Base-by-base conservation (phyloP, 2,113 vertebrate genomes). In the Eretmochelys imbricata region DNA sequence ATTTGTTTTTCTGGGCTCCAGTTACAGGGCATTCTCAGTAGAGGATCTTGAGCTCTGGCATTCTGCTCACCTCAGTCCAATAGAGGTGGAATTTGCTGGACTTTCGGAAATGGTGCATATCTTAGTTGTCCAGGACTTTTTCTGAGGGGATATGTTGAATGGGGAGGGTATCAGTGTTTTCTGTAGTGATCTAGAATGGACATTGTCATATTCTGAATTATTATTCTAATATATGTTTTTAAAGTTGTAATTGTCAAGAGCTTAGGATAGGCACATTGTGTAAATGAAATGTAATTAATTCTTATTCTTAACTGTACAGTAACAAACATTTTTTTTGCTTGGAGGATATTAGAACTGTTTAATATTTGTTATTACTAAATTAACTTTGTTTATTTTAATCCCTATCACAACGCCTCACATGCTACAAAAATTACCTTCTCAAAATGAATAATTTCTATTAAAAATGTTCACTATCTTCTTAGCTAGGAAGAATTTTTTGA, bases 311-410 rank as follows among this genome's bases (percentile, higher is more conserved):
- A 85, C 85, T 89, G 14, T 17, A 57, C 16, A 87, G 5, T 48
- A 54, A 75, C 1, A 76, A 27, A 48, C 20, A 79, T 16, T 48
- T 87, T 62, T 62, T 72, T 49, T 79, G 1, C 5, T 90, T 93
- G n/a, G 2, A 6, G 8, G 24, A 2, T 87, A 31, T 50, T 65
- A 84, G 3, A 93, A 7, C 12, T 80, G 86, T 65, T 72, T 19
- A 62, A 69, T 38, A 89, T 79, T 80, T 35, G 54, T 69, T 55
- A 1, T 62, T 93, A 55, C 62, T 92, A 78, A 87, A 17, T 46
- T 88, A 8, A 24, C n/a, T 85, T 65, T 49, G 14, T 48, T 82
- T 95, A 38, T 89, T 94, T 95, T 91, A 50, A 87, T 59, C 69
- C 42, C 10, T 76, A 19, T 89, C 22, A 89, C 84, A 82, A 69